Evolutionary conservation across 2,888 invertebrate species (phyloP), one percentile per base, ranked within the genome.

Genomic region (Cryptus armator): DNA sequence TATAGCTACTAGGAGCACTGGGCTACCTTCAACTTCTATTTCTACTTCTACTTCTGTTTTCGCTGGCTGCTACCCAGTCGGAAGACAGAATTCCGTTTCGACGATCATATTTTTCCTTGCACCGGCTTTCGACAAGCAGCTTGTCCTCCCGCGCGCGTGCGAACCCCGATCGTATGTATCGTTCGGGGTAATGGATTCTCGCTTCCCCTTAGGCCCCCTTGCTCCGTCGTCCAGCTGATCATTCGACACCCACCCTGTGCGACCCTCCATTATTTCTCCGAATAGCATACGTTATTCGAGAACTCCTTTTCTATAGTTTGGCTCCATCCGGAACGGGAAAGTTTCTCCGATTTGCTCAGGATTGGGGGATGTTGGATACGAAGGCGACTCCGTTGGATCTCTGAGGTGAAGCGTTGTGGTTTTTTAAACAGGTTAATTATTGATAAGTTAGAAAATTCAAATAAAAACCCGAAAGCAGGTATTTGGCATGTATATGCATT

Each of bases 211-310:
- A 62, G 48, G 46, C 37, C 24, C 74, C 70, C 74, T 56, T 59
- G 24, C 46, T 48, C 83, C 56, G 19, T 24, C 24, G 19, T 24
- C 46, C 43, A 62, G 59, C 29, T 29, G 59, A 62, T 37, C 66
- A 46, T 24, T 46, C 67, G 37, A 66, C 19, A 70, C 32, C 24
- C n/a, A 75, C 74, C 72, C 51, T 9, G 37, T 37, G 37, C 37
- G 44, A 72, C 81, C 81, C 62, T 14, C 56, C 77, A 81, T 81
- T 74, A 78, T 81, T 84, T 77, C 81, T 71, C 62, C 62, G 66
- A 84, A 81, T 84, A 77, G 81, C 77, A 81, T 84, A 77, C 72
- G 77, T 81, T 81, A 81, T 81, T 37, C 67, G 59, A n/a, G 48
- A 12, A 48, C 1, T 24, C 59, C 59, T 32, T 32, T 62, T 29